Evolutionary conservation across 2,113 vertebrate species (phyloP).

Genomic region (Mesoclemmys tuberculata): DNA sequence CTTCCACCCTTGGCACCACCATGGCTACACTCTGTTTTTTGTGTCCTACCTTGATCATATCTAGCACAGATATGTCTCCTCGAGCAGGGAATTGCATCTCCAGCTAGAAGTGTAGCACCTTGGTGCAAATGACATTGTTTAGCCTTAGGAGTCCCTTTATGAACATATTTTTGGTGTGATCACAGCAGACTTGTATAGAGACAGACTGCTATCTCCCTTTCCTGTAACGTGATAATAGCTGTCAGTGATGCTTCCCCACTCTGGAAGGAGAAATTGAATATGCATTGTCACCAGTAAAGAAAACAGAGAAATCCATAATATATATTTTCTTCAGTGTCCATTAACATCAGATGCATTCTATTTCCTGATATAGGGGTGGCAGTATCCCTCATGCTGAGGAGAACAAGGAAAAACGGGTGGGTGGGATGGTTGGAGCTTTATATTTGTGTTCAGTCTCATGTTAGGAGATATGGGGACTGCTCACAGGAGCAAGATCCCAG

Average conservation of each 20-base stretch:
- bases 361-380: neutral
- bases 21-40: neutral
- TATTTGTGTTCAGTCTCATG: neutral
- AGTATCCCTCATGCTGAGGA: neutral
- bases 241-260: neutral
- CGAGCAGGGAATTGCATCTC: neutral
- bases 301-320: conserved; percentile 1
- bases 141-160: neutral
- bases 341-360: neutral
- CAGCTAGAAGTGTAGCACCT: neutral
- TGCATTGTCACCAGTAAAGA: neutral
- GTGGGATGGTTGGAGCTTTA: conserved; percentile 28
- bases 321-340: neutral
- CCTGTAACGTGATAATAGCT: neutral
- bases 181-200: neutral
- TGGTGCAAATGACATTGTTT: neutral
- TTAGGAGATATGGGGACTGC: neutral
- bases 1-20: neutral
- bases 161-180: neutral
- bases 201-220: neutral
- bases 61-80: neutral
- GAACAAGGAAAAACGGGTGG: neutral
- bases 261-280: neutral
- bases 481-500: neutral
- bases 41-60: neutral